Base-by-base conservation (phyloP, 1,140 invertebrate genomes). In the Lanistes nyassanus region DNA sequence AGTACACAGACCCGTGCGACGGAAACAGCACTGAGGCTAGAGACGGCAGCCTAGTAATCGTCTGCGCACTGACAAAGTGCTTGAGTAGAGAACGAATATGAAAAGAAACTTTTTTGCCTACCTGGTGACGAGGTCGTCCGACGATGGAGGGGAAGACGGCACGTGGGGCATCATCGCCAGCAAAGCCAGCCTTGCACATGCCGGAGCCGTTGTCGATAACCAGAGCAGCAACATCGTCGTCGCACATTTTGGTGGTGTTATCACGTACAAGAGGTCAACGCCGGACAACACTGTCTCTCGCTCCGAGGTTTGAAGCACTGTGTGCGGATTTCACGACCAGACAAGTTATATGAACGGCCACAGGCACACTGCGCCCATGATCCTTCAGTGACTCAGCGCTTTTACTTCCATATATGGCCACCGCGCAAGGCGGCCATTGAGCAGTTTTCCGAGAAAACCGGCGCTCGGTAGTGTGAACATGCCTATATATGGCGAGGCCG, bases 161-260 rank as follows among this genome's bases (percentile, higher is more conserved):
- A 5, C 70, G n/a, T 19, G 76, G 76, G 26, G 70, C 92, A 83
- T 92, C 92, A 84, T 92, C 92, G 81, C 92, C 92, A 80, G 92
- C 92, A 81, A 93, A 92, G 92, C 95, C 95, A 91, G 95, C 94
- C 82, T 95, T 93, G 81, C 95, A 94, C 80, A 60, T 62, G 56
- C 62, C 62, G 62, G 62, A 65, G 29, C 62, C 62, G 62, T 65
- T 65, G 62, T 65, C 95, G 62, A 96, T 93, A 80, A 96, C 95
- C 80, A 96, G 90, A 83, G 95, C 94, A 82, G 93, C 93, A 90
- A 95, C 94, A 89, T 94, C 94, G 37, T 80, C 79, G 89, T 96
- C 75, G 39, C 70, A 58, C 58, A 75, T 75, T 34, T 26, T 66
- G 47, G 67, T 42, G 39, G 65, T 31, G 2, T 66, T 29, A 47